Conservation (phyloP, 1,140 invertebrate species). For the Paramacrobiotus metropolitanus region DNA sequence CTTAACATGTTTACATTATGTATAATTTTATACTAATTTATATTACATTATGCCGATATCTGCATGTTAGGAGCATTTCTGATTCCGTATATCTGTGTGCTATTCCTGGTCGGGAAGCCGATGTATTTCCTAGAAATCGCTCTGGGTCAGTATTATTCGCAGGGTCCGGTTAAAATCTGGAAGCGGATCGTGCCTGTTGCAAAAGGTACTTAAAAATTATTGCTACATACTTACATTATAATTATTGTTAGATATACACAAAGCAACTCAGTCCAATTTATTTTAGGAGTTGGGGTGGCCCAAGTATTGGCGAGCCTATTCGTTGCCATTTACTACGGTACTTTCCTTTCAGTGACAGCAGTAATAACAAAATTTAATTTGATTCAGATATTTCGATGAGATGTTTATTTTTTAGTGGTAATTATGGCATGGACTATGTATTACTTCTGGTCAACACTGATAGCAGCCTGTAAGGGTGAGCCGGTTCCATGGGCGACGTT, state of each 20-base stretch:
- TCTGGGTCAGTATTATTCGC: constrained; percentile 21
- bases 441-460: not conserved
- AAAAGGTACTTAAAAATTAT: not conserved
- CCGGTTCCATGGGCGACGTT: not conserved
- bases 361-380: not conserved
- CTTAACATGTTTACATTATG: too few species aligned
- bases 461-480: not conserved
- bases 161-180: constrained; percentile 12
- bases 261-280: not conserved
- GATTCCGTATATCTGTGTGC: constrained; percentile 21
- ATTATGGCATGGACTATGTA: not conserved
- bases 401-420: not conserved
- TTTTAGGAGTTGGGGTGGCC: constrained; percentile 48
- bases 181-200: not conserved
- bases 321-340: constrained; percentile 43
- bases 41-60: too few species aligned
- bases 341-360: too few species aligned
- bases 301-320: constrained; percentile 41
- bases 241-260: not conserved
- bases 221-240: not conserved
- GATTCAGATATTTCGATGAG: not conserved
- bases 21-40: too few species aligned
- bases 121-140: constrained; percentile 23
- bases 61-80: constrained; percentile 20
- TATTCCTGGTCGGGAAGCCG: constrained; percentile 21